Conservation (phyloP, 2,888 invertebrate genomes). For the Stenolophus ochropezus region DNA sequence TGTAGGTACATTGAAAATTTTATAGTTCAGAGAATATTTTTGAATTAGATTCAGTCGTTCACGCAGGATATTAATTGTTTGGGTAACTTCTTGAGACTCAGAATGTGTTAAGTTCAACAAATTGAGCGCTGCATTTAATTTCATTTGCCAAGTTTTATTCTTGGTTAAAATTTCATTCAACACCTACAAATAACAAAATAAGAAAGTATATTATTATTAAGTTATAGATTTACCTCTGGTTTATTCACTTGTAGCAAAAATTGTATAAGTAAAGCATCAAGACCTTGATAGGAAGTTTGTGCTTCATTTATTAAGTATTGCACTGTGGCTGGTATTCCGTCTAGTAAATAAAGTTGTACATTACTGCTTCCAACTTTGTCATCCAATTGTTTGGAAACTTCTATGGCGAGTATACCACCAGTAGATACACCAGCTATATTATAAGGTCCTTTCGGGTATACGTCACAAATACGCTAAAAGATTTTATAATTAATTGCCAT, state of each 20-base stretch:
- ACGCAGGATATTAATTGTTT: not conserved
- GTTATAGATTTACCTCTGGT: slow-evolving; percentile 66
- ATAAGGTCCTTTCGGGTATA: slow-evolving; percentile 80
- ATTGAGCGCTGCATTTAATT: not conserved
- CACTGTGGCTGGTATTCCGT: slow-evolving; percentile 83
- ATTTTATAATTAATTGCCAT: slow-evolving; percentile 55
- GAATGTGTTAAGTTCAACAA: not conserved
- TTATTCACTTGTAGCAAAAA: slow-evolving; percentile 75
- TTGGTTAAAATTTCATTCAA: not conserved
- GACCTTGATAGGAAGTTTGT: slow-evolving; percentile 68
- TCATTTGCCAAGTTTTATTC: not conserved
- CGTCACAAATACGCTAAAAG: slow-evolving; percentile 77
- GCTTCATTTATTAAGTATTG: slow-evolving; percentile 73
- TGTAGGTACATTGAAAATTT: not conserved
- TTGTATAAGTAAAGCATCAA: slow-evolving; percentile 74
- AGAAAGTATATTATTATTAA: not conserved
- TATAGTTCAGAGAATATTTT: not conserved
- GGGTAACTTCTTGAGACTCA: not conserved
- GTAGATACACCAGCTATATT: slow-evolving; percentile 92
- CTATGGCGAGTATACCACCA: slow-evolving; percentile 87
- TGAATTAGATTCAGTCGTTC: not conserved
- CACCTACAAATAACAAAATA: not conserved
- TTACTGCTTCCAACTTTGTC: slow-evolving; percentile 75
- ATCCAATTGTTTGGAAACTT: slow-evolving; percentile 85
- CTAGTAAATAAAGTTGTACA: slow-evolving; percentile 84